Conservation (phyloP, 2,113 vertebrate species). For the Campylomormyrus tamandua region DNA sequence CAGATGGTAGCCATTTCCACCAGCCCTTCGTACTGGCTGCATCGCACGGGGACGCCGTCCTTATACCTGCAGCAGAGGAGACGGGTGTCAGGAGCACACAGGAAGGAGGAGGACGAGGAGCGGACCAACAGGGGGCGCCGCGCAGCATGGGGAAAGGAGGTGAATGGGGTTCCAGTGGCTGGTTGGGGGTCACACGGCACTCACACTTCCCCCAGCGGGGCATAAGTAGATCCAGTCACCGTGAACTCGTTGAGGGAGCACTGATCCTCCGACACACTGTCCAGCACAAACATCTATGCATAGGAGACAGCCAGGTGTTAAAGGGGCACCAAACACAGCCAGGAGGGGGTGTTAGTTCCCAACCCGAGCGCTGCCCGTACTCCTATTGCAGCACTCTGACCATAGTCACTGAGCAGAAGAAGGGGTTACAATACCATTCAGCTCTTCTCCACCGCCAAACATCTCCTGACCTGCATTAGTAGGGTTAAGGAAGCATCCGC, state of each 20-base stretch:
- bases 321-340: neutral
- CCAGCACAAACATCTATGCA: conserved; percentile 59
- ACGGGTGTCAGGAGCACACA: neutral
- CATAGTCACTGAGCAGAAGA: neutral
- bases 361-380: neutral
- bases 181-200: conserved; percentile 37
- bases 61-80: conserved; percentile 56
- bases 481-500: neutral
- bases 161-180: neutral
- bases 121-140: neutral
- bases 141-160: neutral
- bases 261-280: conserved; percentile 48
- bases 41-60: conserved; percentile 63
- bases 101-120: neutral
- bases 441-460: neutral
- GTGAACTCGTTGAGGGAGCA: conserved; percentile 61
- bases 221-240: conserved; percentile 70
- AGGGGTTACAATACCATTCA: neutral
- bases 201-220: conserved; percentile 70
- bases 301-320: conserved; percentile 18
- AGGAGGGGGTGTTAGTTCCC: neutral
- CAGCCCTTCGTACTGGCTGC: conserved; percentile 76
- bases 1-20: conserved; percentile 86
- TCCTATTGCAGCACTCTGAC: neutral
- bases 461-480: neutral